Conservation (phyloP, 2,797 vertebrate species). For the Falco berigora region DNA sequence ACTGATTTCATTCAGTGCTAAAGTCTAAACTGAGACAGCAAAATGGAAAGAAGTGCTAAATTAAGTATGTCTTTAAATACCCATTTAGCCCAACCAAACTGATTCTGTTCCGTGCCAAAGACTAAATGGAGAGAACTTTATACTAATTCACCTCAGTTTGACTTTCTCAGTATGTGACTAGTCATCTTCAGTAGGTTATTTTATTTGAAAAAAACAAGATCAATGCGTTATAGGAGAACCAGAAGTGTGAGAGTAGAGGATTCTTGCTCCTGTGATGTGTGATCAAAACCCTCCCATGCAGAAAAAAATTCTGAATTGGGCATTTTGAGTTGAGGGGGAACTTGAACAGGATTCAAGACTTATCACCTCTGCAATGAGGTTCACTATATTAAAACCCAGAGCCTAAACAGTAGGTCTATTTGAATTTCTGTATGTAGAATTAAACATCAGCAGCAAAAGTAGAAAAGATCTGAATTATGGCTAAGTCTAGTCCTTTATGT, state of each 20-base stretch:
- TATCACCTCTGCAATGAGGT: background rate
- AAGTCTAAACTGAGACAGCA: background rate
- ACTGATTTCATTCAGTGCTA: background rate
- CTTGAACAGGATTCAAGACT: background rate
- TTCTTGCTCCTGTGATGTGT: background rate
- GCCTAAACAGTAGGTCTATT: background rate
- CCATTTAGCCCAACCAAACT: background rate
- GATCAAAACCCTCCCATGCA: background rate
- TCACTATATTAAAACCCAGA: background rate
- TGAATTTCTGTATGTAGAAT: background rate
- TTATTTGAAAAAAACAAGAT: background rate
- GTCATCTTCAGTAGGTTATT: background rate
- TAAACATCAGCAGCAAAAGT: background rate
- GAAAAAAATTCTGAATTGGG: background rate
- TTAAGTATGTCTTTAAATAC: background rate
- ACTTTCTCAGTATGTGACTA: background rate
- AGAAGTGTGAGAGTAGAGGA: background rate
- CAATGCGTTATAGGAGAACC: background rate
- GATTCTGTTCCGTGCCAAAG: background rate
- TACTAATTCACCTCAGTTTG: background rate
- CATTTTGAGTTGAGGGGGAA: background rate
- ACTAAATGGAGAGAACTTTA: background rate
- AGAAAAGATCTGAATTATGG: background rate
- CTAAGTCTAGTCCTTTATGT: background rate
- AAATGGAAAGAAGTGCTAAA: background rate